Evolutionary conservation across 2,888 invertebrate species (phyloP), one percentile per base, ranked within the genome.

Genomic region (Eupeodes latifasciatus): DNA sequence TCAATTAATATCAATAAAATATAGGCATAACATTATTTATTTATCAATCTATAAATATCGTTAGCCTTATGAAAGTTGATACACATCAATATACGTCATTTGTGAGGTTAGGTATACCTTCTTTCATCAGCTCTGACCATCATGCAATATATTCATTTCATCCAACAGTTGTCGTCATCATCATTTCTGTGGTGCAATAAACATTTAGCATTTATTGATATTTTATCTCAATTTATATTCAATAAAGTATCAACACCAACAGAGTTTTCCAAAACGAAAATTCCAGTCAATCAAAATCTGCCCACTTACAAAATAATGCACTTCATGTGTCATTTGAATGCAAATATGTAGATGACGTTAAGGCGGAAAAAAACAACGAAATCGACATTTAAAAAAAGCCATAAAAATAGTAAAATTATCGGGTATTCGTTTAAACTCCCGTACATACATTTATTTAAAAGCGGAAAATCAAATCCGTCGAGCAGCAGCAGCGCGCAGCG

Each of bases 231-330:
- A 55, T 71, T 55, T 55, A 40, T 55, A 55, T 55, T 59, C 59
- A 57, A 72, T 59, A 59, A 59, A 47, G 10, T 47, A 57, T 72
- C 59, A 72, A 72, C 72, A 72, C 72, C 72, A 72, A 59, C 72
- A 34, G 57, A 49, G n/a, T 47, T 53, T 34, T 11, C 57, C 27
- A 27, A 10, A 34, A 72, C 6, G 7, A 47, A 72, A 59, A 59
- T 47, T 40, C 59, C 16, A 44, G 10, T 55, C 61, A 69, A 59
- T 81, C 55, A 62, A 76, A 62, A 55, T 55, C 69, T 53, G 67
- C 81, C 75, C 67, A 75, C 75, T 67, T 76, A 53, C 53, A 69
- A 69, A 69, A 40, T 69, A 64, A 75, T 59, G 61, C 81, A 67
- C 57, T 49, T 19, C 16, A 59, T 27, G 27, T 81, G 59, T 57